Conservation (phyloP, 2,797 vertebrate genomes). For the Siniperca undulata region DNA sequence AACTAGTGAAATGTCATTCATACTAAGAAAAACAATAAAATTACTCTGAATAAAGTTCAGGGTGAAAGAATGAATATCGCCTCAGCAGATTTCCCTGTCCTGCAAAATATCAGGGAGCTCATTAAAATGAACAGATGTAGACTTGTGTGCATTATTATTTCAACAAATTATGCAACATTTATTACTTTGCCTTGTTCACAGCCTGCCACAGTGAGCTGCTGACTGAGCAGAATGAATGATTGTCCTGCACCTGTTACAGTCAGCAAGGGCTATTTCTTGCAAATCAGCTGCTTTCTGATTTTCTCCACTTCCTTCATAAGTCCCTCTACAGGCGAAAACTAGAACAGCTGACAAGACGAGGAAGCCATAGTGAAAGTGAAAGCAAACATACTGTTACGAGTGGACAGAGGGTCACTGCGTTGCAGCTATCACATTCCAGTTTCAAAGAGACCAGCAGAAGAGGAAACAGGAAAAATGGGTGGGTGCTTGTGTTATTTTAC, state of each 20-base stretch:
- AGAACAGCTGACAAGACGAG: not conserved
- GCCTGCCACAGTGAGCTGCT: not conserved
- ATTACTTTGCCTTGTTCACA: not conserved
- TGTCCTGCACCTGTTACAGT: not conserved
- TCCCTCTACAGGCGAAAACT: not conserved
- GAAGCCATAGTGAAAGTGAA: slow-evolving; percentile 1
- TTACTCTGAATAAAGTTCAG: not conserved
- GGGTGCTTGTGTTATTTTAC: not conserved
- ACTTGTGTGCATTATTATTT: not conserved
- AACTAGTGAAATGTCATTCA: too few relatives aligned
- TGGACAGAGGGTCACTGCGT: not conserved
- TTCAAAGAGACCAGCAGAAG: not conserved
- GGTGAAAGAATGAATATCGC: not conserved
- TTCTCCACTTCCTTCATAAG: not conserved
- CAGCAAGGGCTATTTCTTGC: not conserved
- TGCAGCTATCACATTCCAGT: not conserved
- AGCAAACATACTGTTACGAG: not conserved
- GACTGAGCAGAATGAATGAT: not conserved
- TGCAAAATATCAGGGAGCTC: not conserved
- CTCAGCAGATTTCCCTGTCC: not conserved
- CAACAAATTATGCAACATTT: not conserved
- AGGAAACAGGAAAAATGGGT: slow-evolving; percentile 42
- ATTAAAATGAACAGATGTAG: not conserved
- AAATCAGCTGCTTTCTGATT: not conserved
- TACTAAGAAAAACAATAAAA: not conserved